Base-by-base conservation (phyloP, 2,888 invertebrate genomes). In the Hydroisotoma schaefferi region DNA sequence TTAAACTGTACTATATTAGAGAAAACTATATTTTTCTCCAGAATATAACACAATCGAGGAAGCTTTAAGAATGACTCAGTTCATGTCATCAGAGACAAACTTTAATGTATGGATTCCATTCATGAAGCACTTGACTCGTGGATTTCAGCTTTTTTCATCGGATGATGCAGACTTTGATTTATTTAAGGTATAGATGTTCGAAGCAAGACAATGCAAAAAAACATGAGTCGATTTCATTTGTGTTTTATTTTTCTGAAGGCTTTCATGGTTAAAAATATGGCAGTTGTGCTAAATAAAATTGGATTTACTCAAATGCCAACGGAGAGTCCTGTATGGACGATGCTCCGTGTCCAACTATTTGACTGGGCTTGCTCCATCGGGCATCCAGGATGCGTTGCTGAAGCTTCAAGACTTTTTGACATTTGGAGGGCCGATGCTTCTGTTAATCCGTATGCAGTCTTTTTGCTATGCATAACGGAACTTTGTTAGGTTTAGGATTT, bases 91-190 rank as follows among this genome's bases (percentile, higher is more conserved):
- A 2, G 61, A 61, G 28, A 48, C 55, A 2, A 46, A 57, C 25
- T 61, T 25, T 22, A 57, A 53, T 25, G 52, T 51, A 23, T 61
- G 57, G 54, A 40, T 57, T 20, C 52, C 61, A 6, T 57, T 40
- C 29, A 15, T 57, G 29, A 61, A 61, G 26, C 57, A 61, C 22
- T 29, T 61, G 1, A 26, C 54, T n/a, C 33, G 43, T 29, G 33
- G 40, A 0, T 57, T 37, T 43, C 37, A 28, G 2, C 15, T 54
- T 6, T 49, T 57, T 40, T 5, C 40, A 4, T 46, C 51, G n/a
- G 27, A 52, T 38, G 25, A 22, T 1, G 1, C 37, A 0, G 25
- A 51, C 27, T 55, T 56, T 26, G 29, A 8, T 10, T 15, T n/a
- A 6, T 44, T 60, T 5, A 47, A 55, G 55, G 59, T 55, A n/a